Percentiles rank a stretch among this genome's conserved stretches.
These are phyloP conservation scores for Phocides pigmalion DNA, from an alignment of 1,140 invertebrate genomes.

Conservation along the genomic window DNA sequence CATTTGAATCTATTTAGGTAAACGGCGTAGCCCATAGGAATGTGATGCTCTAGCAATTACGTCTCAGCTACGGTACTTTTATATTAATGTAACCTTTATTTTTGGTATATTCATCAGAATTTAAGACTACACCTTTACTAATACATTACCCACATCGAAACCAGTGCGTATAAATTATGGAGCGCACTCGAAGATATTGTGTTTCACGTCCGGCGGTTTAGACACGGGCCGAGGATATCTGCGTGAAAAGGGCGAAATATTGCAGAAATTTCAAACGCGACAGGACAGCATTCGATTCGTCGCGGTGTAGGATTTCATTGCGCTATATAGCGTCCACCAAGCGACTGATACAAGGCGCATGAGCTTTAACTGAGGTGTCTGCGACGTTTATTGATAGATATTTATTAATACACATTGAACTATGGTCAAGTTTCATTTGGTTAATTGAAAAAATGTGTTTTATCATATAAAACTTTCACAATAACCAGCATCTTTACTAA, in stretches of 20 bases:
- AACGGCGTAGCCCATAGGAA: slow-evolving; percentile 51
- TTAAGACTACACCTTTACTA: slow-evolving; percentile 59
- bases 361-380: slow-evolving; percentile 49
- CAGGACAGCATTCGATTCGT: slow-evolving; percentile 80
- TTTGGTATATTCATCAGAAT: slow-evolving; percentile 47
- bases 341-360: slow-evolving; percentile 58
- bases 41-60: slow-evolving; percentile 49
- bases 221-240: slow-evolving; percentile 73
- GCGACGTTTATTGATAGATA: slow-evolving; percentile 69
- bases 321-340: slow-evolving; percentile 63
- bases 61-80: slow-evolving; percentile 35
- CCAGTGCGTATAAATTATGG: slow-evolving; percentile 76
- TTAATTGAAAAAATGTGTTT: not conserved
- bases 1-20: slow-evolving; percentile 74
- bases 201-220: slow-evolving; percentile 79
- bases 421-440: slow-evolving; percentile 46
- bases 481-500: no score
- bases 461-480: no score
- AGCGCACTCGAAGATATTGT: slow-evolving; percentile 76
- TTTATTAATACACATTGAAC: slow-evolving; percentile 62
- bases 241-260: slow-evolving; percentile 81
- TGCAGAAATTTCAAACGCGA: slow-evolving; percentile 79
- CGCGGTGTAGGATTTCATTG: slow-evolving; percentile 81
- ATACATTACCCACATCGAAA: slow-evolving; percentile 60
- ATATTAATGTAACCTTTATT: slow-evolving; percentile 40